Evolutionary conservation across 2,797 vertebrate genomes (phyloP).

Genomic region (Fistularia tabacaria): DNA sequence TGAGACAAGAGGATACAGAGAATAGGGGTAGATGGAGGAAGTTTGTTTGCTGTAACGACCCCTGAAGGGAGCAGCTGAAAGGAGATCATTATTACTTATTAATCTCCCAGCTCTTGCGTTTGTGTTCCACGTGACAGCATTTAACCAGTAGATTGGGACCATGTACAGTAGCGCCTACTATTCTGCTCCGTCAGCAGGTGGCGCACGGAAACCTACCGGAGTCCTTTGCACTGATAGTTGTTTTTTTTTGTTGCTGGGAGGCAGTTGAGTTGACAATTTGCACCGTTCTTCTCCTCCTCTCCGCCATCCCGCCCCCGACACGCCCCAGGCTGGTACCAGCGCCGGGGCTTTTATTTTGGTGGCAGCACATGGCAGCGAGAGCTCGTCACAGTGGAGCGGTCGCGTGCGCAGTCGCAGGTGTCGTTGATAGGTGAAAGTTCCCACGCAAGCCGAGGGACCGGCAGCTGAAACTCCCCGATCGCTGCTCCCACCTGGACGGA

Average conservation of each 20-base stretch:
- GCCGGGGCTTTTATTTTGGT: constrained; percentile 72
- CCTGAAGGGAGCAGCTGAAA: too few species aligned
- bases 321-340: constrained; percentile 47
- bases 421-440: constrained; percentile 12
- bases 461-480: too few species aligned
- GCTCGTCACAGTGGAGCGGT: constrained; percentile 20
- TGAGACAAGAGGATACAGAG: too few species aligned
- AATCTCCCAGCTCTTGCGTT: too few species aligned
- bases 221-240: not conserved
- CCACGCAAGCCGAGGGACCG: not conserved
- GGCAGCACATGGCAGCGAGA: constrained; percentile 66
- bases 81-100: too few species aligned
- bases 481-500: too few species aligned
- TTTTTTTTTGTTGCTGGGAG: too few species aligned
- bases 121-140: too few species aligned
- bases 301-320: constrained; percentile 29
- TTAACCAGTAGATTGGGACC: not conserved
- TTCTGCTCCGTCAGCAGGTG: constrained; percentile 45
- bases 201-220: constrained; percentile 29
- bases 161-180: not conserved
- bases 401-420: constrained; percentile 52
- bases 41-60: too few species aligned
- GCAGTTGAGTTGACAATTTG: too few species aligned
- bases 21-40: too few species aligned
- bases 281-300: not conserved